Evolutionary conservation across 2,113 vertebrate genomes (phyloP).

Genomic region (Gadus chalcogrammus): DNA sequence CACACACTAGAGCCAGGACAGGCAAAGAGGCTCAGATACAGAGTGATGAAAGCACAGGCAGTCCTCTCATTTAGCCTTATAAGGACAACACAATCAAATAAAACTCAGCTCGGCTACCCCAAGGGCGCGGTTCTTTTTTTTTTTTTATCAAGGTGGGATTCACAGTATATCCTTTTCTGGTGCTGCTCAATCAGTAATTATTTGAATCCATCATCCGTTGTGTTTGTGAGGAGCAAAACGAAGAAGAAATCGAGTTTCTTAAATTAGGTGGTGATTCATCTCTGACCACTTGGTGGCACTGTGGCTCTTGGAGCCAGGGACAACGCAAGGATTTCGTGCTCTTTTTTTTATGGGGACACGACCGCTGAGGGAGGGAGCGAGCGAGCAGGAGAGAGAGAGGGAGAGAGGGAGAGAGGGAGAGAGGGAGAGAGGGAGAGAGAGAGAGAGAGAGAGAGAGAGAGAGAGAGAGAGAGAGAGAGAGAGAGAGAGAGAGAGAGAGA

Average conservation of each 20-base stretch:
- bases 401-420: too few relatives aligned
- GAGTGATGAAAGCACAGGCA: not conserved
- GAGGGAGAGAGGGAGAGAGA: constrained; percentile 23
- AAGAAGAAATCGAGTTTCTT: too few relatives aligned
- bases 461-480: constrained; percentile 26
- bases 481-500: constrained; percentile 30
- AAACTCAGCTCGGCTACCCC: not conserved
- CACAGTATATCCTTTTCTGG: constrained; percentile 28
- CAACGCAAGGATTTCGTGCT: not conserved
- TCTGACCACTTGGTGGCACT: constrained; percentile 68
- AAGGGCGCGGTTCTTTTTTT: not conserved
- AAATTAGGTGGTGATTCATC: not conserved
- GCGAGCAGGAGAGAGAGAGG: too few relatives aligned
- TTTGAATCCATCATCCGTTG: constrained; percentile 45
- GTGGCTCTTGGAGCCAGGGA: constrained; percentile 51
- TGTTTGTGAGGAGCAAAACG: not conserved
- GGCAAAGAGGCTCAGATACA: constrained; percentile 10
- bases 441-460: too few relatives aligned
- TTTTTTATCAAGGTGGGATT: constrained; percentile 1
- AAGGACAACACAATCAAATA: not conserved
- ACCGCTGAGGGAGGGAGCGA: too few relatives aligned
- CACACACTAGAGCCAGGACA: not conserved
- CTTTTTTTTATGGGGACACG: constrained; percentile 36
- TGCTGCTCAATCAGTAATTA: constrained; percentile 45
- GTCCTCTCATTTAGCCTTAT: not conserved